These are phyloP conservation scores for Triplophysa siluroides DNA, from an alignment of 2,113 vertebrate genomes.

Conservation along the genomic window DNA sequence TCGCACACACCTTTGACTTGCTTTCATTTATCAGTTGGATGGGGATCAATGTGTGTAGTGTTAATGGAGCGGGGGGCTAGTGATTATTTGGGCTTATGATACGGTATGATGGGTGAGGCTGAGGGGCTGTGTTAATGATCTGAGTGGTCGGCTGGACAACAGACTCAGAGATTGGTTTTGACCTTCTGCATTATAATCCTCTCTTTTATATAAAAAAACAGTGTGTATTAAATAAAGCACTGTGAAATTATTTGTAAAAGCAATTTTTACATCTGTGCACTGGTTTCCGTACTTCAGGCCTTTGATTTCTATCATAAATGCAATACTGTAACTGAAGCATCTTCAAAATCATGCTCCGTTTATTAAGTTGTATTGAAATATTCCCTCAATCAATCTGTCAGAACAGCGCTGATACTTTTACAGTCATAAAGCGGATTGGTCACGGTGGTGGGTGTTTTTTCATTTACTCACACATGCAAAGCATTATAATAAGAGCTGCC, in stretches of 20 bases:
- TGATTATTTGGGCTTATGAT: not conserved
- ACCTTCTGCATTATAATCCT: not conserved
- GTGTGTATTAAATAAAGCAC: too few relatives aligned
- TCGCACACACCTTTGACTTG: slow-evolving; percentile 28
- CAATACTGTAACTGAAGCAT: too few relatives aligned
- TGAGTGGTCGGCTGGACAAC: not conserved
- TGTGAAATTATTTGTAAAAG: too few relatives aligned
- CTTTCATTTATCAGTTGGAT: slow-evolving; percentile 17
- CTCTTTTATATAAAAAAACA: too few relatives aligned
- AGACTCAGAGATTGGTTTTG: not conserved
- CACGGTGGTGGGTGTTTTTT: not conserved
- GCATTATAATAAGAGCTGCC: too few relatives aligned
- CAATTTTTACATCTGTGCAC: too few relatives aligned
- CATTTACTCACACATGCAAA: not conserved
- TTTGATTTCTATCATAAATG: too few relatives aligned
- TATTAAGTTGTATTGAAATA: too few relatives aligned
- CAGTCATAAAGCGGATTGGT: not conserved
- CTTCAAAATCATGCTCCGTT: too few relatives aligned
- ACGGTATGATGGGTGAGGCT: not conserved
- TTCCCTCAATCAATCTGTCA: too few relatives aligned
- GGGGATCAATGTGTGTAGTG: slow-evolving; percentile 23
- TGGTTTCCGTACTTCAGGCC: too few relatives aligned
- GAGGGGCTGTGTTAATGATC: not conserved
- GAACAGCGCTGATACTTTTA: too few relatives aligned
- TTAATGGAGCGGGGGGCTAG: not conserved